Base-by-base conservation (phyloP, 2,888 invertebrate genomes). In the Synanthedon vespiformis region DNA sequence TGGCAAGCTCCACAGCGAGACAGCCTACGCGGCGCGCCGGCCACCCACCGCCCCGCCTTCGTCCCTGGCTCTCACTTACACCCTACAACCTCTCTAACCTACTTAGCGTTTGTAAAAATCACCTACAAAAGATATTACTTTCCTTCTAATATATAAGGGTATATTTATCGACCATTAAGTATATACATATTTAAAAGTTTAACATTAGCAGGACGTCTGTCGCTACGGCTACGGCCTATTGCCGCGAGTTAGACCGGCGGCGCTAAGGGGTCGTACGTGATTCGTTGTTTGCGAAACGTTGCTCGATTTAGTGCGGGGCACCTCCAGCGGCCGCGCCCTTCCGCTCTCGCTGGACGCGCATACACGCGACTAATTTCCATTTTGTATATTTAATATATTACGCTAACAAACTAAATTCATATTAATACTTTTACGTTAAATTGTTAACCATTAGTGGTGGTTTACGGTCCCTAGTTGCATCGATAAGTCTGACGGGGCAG, bases 61-160 rank as follows among this genome's bases (percentile, higher is more conserved):
- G 71, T 70, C 72, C 71, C 74, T 74, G 77, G 74, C 78, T 76
- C 76, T 79, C 79, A 77, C 83, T 82, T 85, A 84, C 77, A 72
- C 70, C 66, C 68, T 82, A 78, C 73, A 22, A 73, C 74, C 70
- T 74, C 68, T 77, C 80, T 85, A 85, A 82, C 81, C 86, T 86
- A 86, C 86, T 71, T 82, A 85, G 85, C 86, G 77, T 78, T 88
- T 88, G 88, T 88, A 88, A 88, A 88, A 86, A 85, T 87, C 85
- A 80, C 83, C 88, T 88, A 88, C 88, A 88, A 88, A 88, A 88
- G 88, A 88, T 88, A 88, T 87, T 87, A 87, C 80, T 86, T 87
- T 85, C 85, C 81, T 88, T 83, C 80, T 87, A 88, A 80, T 84
- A 83, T 85, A 86, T 82, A 80, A 77, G 80, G 80, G 83, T 86